These are phyloP conservation scores for Mormyrus hasselquistii DNA, from an alignment of 2,797 vertebrate species.

Conservation along the genomic window DNA sequence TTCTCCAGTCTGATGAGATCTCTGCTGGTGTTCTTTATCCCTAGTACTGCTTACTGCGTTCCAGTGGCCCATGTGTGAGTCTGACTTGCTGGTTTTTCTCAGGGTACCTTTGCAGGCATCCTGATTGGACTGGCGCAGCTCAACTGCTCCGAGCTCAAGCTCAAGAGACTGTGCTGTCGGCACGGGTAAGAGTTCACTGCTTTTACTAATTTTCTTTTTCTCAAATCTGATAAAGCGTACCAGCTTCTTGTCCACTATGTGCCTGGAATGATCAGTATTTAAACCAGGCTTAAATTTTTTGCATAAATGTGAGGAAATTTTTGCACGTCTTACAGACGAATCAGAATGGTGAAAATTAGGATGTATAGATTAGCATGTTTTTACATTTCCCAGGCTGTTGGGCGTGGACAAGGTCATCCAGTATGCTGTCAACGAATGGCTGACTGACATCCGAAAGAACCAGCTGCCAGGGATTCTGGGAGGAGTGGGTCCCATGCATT, in stretches of 20 bases:
- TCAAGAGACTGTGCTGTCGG: constrained; percentile 85
- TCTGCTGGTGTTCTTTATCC: background rate
- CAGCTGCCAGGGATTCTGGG: constrained; percentile 85
- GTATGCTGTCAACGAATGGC: constrained; percentile 85
- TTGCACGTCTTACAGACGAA: background rate
- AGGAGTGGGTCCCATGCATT: constrained; percentile 89
- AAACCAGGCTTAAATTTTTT: background rate
- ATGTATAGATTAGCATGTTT: background rate
- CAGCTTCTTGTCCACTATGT: background rate
- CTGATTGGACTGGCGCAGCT: constrained; percentile 87
- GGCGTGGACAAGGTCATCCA: constrained; percentile 88
- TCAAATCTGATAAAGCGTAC: background rate
- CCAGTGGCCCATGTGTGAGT: background rate
- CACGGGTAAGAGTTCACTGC: constrained; percentile 65
- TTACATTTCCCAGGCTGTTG: constrained; percentile 60
- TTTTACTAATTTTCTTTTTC: background rate
- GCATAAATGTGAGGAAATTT: background rate
- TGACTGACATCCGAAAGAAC: constrained; percentile 87
- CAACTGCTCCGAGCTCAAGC: constrained; percentile 85
- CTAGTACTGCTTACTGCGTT: background rate
- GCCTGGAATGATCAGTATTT: background rate
- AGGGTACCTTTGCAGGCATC: constrained; percentile 90
- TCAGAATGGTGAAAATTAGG: background rate
- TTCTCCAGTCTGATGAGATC: background rate
- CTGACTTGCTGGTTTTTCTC: constrained; percentile 16